Evolutionary conservation across 2,113 vertebrate genomes (phyloP), one percentile per base, ranked within the genome.

Genomic region (Oxyruncus cristatus): DNA sequence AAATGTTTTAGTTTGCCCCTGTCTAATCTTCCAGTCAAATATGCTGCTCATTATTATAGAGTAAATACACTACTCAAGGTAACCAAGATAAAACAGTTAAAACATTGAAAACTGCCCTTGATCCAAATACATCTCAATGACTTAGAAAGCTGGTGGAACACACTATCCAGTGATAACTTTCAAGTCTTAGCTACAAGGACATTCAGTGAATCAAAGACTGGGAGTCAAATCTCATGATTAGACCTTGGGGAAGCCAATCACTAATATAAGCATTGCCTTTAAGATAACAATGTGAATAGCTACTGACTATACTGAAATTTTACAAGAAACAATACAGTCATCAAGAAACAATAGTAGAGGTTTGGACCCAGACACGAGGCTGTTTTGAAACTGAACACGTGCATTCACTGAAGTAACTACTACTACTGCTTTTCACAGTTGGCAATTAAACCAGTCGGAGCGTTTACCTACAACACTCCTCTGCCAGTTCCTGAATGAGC

Each of bases 1-100:
- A 10, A 55, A 74, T 68, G 58, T 72, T 90, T 90, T 88, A 10
- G 56, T 42, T 50, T 83, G 37, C 21, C 49, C 15, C 41, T 95
- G 70, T 90, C 75, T 93, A 92, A 94, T 76, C 87, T 70, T 70
- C 41, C n/a, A 81, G 55, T 53, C 44, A 91, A 91, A 87, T 58
- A 89, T 19, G 41, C 17, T 52, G 23, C 12, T 53, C 41, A 35
- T 87, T 85, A 70, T 35, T 70, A 37, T 1, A 59, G 12, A 74
- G 52, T 37, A 90, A 93, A 76, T 19, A 85, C 0, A 1, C 32
- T 63, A 37, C 68, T 89, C 24, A 22, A 88, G 72, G 27, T 71
- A 86, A 88, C 35, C 24, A 62, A 80, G 79, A 95, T 70, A 85
- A 92, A 94, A 65, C 5, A 59, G 17, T 30, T 55, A 47, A 63